phyloP scores from a whole-genome alignment of 1,140 invertebrate species.

The Portunus trituberculatus region DNA sequence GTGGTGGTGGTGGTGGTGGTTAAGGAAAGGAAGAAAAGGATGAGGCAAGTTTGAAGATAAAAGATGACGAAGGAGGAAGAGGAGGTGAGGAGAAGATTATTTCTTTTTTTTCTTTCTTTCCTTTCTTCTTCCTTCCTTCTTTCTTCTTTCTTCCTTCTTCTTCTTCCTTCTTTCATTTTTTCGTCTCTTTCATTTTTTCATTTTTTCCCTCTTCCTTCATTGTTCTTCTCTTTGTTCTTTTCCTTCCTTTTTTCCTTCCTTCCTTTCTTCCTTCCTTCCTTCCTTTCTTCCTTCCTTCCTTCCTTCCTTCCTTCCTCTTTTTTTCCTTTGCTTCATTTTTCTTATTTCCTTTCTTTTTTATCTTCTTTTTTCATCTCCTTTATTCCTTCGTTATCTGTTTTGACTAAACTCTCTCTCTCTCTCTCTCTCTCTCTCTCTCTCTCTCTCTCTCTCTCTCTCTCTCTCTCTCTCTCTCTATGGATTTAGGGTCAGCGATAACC shows the following conservation, averaged over 20 bases:
- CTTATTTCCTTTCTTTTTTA: not conserved
- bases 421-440: not conserved
- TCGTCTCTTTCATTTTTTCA: not conserved
- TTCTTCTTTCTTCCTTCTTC: no score
- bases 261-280: not conserved
- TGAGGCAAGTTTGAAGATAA: no score
- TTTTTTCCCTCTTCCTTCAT: not conserved
- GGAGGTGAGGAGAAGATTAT: no score
- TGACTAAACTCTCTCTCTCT: not conserved
- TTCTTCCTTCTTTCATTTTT: no score
- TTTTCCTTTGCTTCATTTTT: not conserved
- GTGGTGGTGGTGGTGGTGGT: no score
- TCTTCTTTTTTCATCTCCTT: not conserved
- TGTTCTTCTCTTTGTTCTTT: not conserved
- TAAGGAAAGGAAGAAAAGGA: no score
- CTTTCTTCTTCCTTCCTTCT: no score
- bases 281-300: not conserved
- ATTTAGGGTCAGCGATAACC: no score
- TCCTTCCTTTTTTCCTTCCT: not conserved
- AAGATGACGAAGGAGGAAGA: no score
- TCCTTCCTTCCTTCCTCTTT: not conserved
- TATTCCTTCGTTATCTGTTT: not conserved
- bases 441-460: no score
- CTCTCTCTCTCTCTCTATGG: no score
- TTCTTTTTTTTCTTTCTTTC: no score